Conservation (phyloP, 2,888 invertebrate species). For the Amaurobius ferox region DNA sequence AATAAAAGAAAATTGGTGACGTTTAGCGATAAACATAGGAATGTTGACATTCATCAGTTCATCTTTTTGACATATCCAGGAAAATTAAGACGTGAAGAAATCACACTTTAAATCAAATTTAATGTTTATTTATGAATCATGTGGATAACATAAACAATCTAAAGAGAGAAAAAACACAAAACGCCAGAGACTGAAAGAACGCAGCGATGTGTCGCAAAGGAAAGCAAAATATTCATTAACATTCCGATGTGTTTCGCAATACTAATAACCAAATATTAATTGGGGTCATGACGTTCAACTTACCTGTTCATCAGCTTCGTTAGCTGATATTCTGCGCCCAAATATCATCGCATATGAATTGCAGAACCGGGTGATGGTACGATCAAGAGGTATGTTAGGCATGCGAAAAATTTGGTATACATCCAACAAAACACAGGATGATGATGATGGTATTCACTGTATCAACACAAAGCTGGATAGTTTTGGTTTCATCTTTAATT, state of each 20-base stretch:
- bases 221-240: conserved; percentile 41
- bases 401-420: conserved; percentile 31
- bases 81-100: too few species aligned
- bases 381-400: conserved; percentile 56
- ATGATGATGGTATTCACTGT: not conserved
- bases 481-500: conserved; percentile 16
- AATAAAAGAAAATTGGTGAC: too few species aligned
- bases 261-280: conserved; percentile 55
- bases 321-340: conserved; percentile 38
- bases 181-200: too few species aligned
- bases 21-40: too few species aligned
- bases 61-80: too few species aligned
- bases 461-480: not conserved
- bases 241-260: conserved; percentile 61
- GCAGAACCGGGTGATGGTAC: conserved; percentile 49
- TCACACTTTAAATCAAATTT: too few species aligned
- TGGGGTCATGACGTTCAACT: conserved; percentile 61
- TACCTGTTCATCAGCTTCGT: conserved; percentile 58
- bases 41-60: too few species aligned
- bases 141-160: too few species aligned
- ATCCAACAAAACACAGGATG: not conserved
- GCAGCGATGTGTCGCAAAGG: not conserved
- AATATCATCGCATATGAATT: conserved; percentile 66
- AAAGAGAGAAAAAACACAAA: too few species aligned
- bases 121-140: too few species aligned